Evolutionary conservation across 2,797 vertebrate species (phyloP).

Genomic region (Falco naumanni): DNA sequence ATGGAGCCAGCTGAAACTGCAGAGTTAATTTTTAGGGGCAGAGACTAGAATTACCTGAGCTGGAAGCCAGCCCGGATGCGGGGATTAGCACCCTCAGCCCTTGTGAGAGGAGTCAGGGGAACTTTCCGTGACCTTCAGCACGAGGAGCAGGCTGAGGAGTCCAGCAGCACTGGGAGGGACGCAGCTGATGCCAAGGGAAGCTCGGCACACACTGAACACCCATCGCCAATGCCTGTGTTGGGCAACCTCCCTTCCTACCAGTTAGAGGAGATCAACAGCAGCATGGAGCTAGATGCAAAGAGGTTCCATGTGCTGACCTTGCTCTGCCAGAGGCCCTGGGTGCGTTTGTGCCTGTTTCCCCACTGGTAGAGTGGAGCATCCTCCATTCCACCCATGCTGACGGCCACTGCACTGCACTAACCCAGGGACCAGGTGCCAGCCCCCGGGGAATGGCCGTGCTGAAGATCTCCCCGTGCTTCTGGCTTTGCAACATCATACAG

Average conservation of each 20-base stretch:
- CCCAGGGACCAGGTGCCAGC: background rate
- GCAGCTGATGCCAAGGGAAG: background rate
- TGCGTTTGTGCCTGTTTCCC: background rate
- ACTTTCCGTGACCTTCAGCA: background rate
- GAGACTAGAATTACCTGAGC: constrained; percentile 12
- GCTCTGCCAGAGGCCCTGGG: background rate
- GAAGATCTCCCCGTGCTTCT: background rate
- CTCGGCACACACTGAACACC: accelerated
- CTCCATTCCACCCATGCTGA: background rate
- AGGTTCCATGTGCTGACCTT: background rate
- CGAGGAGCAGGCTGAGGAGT: background rate
- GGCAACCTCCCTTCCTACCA: background rate
- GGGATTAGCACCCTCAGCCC: background rate
- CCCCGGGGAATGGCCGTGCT: accelerated
- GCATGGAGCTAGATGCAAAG: background rate
- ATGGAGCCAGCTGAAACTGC: background rate
- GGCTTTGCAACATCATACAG: background rate
- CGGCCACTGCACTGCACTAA: background rate
- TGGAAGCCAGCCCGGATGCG: background rate
- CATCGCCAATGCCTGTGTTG: accelerated
- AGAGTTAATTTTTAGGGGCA: background rate
- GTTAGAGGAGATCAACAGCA: background rate
- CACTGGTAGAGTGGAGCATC: accelerated
- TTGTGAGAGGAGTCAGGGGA: background rate
- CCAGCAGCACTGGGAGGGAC: background rate